Base-by-base conservation (phyloP, 2,888 invertebrate species). In the Resseliella maxima region DNA sequence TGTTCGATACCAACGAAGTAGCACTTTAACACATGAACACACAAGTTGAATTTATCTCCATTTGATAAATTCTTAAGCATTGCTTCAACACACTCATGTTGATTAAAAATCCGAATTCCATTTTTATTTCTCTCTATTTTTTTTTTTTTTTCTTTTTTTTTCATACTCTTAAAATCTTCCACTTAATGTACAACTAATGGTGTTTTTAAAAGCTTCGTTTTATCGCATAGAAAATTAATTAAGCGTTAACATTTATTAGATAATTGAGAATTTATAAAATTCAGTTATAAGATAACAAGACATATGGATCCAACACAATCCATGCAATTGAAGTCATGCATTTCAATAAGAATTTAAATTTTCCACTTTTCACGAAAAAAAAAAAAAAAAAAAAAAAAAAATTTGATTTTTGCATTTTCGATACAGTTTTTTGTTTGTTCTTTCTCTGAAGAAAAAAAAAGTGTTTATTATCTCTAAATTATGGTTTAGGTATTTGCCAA, bases 221-320 rank as follows among this genome's bases (percentile, higher is more conserved):
- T 18, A 50, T 50, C 46, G 18, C 18, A 15, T 50, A 50, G 46
- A 50, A 1, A 31, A 31, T 72, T n/a, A n/a, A 18, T 72, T 72
- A 72, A 72, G 72, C 15, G 72, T 72, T 72, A 59, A 59, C 24
- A 24, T 2, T 6, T 72, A n/a, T 31, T 72, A 72, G 27, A 72
- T 31, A 72, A n/a, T 72, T 18, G 72, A 72, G 72, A 72, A 72
- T 72, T 72, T 72, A 72, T 72, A 27, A 72, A 72, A 59, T 59
- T 59, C 59, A 59, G 5, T 59, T 31, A 35, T 15, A 18, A 59
- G 59, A 59, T 27, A 24, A 59, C 59, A 59, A 59, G 59, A 59
- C 3, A 59, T n/a, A 24, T 59, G 24, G 59, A 50, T 50, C 41
- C n/a, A n/a, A 41, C 12, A 41, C 41, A 41, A 41, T 41, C 41